Base-by-base conservation (phyloP, 1,140 invertebrate species). In the Telenomus remus region DNA sequence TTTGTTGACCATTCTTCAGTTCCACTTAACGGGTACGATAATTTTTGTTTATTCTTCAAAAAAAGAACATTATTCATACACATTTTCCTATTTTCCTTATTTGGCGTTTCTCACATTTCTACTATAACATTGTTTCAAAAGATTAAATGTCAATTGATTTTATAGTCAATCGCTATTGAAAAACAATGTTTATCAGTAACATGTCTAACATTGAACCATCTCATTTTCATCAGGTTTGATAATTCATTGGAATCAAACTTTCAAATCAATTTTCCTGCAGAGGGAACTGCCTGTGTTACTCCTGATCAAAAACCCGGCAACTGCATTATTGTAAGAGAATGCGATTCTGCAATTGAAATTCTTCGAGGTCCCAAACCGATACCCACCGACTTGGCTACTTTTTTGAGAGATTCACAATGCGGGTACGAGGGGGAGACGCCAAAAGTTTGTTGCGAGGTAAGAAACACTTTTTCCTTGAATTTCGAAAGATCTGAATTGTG, bases 381-480 rank as follows among this genome's bases (percentile, higher is more conserved):
- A 13, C 56, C 83, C 1, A 10, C 68, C 4, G 53, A 78, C 0
- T 61, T 65, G 44, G 42, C 84, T 2, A 78, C 84, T 14, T 86
- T 81, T 13, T 72, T 91, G 1, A 70, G 78, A 16, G 49, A 80
- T 1, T 87, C 87, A 0, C 82, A 89, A 12, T 92, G 91, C 57
- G 91, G 90, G 13, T 91, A 88, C 70, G 85, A 89, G 0, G 89
- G 87, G 0, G 80, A 39, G 0, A 65, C 78, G 33, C 89, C 90
- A 0, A 89, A 89, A 85, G 89, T 91, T n/a, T 91, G 90, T 63
- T 91, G 90, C 66, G 56, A 81, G 69, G 51, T 66, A 57, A 33
- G 12, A n/a, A 50, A 16, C 3, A 39, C 1, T 39, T 39, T 35
- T 10, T 35, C 34, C 34, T 6, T 35, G 5, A 35, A 35, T 6